Evolutionary conservation across 2,113 vertebrate species (phyloP).

Genomic region (Microtus ochrogaster): DNA sequence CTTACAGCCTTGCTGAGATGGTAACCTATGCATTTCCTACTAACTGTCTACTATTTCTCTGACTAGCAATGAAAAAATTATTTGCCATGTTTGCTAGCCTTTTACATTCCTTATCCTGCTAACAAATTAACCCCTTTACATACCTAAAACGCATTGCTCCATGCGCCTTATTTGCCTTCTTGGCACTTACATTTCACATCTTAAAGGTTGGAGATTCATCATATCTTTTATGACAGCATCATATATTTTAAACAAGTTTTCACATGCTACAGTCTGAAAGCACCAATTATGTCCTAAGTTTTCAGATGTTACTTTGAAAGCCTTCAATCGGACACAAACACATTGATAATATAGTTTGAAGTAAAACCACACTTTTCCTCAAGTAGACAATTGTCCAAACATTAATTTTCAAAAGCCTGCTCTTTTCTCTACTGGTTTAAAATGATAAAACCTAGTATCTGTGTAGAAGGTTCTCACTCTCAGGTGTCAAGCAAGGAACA

Average conservation of each 20-base stretch:
- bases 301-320: conserved; percentile 43
- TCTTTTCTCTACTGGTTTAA: conserved; percentile 8
- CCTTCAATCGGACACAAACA: conserved; percentile 2
- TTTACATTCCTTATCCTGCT: not conserved
- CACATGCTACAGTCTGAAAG: not conserved
- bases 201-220: conserved; percentile 33
- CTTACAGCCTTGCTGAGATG: not conserved
- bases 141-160: not conserved
- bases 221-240: not conserved
- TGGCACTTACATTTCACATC: not conserved
- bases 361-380: not conserved
- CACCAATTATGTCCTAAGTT: conserved; percentile 12
- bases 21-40: not conserved
- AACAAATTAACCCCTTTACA: conserved; percentile 6
- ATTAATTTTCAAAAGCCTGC: conserved; percentile 33
- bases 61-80: not conserved
- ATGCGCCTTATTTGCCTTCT: not conserved
- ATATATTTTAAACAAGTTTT: conserved; percentile 24
- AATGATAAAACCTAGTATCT: not conserved
- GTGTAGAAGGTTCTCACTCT: not conserved
- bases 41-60: not conserved
- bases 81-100: conserved; percentile 26
- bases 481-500: not conserved
- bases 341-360: conserved; percentile 39
- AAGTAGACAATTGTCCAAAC: conserved; percentile 5